A percentile compares a stretch with the other conserved stretches of the same genome.
These are phyloP conservation scores for Brachyalestes nurse DNA, from an alignment of 2,797 vertebrate genomes.

Conservation along the genomic window DNA sequence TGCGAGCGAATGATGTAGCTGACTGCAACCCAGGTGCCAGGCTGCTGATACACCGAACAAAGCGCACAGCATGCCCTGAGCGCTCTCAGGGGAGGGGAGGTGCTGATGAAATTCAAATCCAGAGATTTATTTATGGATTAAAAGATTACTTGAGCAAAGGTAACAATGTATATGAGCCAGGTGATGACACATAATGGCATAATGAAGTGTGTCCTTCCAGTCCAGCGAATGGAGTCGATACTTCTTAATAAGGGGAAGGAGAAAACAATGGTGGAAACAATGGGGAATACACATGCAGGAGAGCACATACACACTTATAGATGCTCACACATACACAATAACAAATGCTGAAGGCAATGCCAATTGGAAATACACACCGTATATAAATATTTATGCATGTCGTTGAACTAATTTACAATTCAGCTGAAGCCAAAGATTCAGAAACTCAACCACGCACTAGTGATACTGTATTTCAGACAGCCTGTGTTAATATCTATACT, in stretches of 20 bases:
- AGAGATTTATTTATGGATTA: constrained; percentile 70
- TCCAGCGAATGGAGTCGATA: constrained; percentile 34
- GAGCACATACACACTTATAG: not conserved
- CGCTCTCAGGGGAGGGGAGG: constrained; percentile 47
- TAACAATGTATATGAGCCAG: constrained; percentile 57
- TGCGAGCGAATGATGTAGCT: constrained; percentile 43
- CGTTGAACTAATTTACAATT: not conserved
- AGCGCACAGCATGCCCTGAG: constrained; percentile 23
- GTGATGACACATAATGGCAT: constrained; percentile 48
- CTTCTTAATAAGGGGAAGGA: constrained; percentile 31
- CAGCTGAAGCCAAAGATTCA: not conserved
- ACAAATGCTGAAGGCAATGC: not conserved
- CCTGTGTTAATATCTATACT: too few species aligned
- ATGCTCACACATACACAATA: not conserved
- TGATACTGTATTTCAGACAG: too few species aligned
- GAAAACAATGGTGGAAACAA: constrained; percentile 12
- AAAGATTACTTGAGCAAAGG: constrained; percentile 67
- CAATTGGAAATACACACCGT: not conserved
- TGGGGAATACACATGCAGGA: not conserved
- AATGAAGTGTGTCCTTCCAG: constrained; percentile 50
- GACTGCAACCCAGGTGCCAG: constrained; percentile 54
- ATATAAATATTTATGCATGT: not conserved
- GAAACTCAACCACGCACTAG: too few species aligned
- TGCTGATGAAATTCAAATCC: constrained; percentile 71
- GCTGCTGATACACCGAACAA: constrained; percentile 41